Evolutionary conservation across 1,140 invertebrate species (phyloP), one percentile per base, ranked within the genome.

Genomic region (Trachymyrmex cornetzi): DNA sequence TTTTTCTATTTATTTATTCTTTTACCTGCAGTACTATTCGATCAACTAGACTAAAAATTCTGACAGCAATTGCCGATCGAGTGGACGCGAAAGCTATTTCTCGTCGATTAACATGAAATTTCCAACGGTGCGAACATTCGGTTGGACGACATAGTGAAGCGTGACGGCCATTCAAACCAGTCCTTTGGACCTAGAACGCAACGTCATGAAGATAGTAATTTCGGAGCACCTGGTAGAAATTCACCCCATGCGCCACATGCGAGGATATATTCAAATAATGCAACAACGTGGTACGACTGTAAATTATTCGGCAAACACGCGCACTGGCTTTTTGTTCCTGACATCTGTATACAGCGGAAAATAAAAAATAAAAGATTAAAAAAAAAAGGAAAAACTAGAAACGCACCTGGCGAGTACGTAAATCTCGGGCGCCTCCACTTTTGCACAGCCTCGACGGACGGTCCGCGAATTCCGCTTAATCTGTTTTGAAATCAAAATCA

Each of bases 231-330:
- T 27, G 77, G 30, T 79, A 88, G 90, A 85, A 91, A 91, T 92
- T 90, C 91, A 57, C 69, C 64, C 74, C 86, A 44, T 85, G 84
- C 55, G 48, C 53, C 67, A 79, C 82, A 87, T 79, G 85, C 89
- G 86, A 84, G 89, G 81, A 91, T 69, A 74, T 84, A 84, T 75
- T 85, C 88, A 74, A 91, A 89, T 88, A 87, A 86, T 85, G 89
- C 34, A 61, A 82, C 75, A 86, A 88, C 90, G 80, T 77, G 88
- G 24, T 74, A 64, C 53, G 84, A 74, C 77, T 89, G 48, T 88
- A 88, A 92, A 92, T 90, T 88, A 90, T 91, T 88, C 79, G 77
- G 48, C 80, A 86, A 79, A 86, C 87, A 89, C 75, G 63, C n/a
- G 50, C 84, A 16, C 59, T 85, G 87, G 79, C 80, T 88, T 84